Base-by-base conservation (phyloP, 2,113 vertebrate species). In the Atherinomorus stipes region DNA sequence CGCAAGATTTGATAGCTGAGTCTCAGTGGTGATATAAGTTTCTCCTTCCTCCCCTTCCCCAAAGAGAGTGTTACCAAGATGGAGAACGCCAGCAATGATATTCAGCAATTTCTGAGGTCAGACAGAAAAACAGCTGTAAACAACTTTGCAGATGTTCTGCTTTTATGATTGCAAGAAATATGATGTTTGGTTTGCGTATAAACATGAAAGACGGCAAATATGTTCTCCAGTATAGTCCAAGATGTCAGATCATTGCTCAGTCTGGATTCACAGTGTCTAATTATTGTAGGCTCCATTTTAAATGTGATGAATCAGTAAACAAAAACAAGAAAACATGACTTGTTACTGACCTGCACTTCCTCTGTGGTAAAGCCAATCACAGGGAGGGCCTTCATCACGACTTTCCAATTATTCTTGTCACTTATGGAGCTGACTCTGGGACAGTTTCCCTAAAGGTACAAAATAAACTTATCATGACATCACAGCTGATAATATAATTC, bases 341-440 rank as follows among this genome's bases (percentile, higher is more conserved):
- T n/a, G 2, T 15, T 25, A 58, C 94, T 87, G n/a, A 98, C 98
- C 96, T 98, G 96, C 58, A 98, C 94, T 76, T 98, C 97, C 0
- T 88, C 95, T 37, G 96, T 94, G 0, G 80, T 96, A 92, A 99
- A 97, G 89, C 96, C 93, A 0, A 98, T 96, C 64, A 98, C 67
- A 0, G 92, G 88, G 64, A 99, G 84, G 1, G 97, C 98, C 85
- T 94, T 95, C 82, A 93, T 94, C 80, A 99, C 95, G 0, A 90
- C 90, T 84, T 96, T 98, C 98, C 98, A 99, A 71, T 97, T 96
- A 0, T 93, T 98, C 92, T 96, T 98, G 80, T 99, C 98, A 19
- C 92, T 99, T 87, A 99, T 96, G 85, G 98, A 97, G 79, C 97
- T 98, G 64, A 99, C 96, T 65, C 94, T 96, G 64, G 97, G 96